phyloP scores from a whole-genome alignment of 2,113 vertebrate genomes.

The Dermatemys mawii region DNA sequence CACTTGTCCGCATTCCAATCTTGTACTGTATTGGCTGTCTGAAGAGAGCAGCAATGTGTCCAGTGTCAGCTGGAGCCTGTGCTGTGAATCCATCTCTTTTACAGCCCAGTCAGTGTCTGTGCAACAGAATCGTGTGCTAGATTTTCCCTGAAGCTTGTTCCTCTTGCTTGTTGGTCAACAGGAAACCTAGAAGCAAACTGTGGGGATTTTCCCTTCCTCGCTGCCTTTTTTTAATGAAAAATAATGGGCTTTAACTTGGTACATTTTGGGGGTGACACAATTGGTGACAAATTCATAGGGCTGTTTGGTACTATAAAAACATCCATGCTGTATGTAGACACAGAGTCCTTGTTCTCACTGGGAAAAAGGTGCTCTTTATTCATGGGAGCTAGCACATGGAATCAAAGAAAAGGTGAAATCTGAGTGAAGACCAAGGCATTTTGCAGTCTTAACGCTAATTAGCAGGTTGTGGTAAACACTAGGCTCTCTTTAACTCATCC shows the following conservation, averaged over 20 bases:
- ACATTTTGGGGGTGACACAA: background rate
- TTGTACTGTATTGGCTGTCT: background rate
- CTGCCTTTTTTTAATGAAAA: background rate
- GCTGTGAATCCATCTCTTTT: background rate
- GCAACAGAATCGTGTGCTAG: constrained; percentile 40
- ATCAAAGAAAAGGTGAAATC: background rate
- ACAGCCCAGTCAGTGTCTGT: background rate
- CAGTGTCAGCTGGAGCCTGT: constrained; percentile 60
- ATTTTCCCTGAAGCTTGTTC: constrained; percentile 31
- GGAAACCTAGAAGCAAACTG: background rate
- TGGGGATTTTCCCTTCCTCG: background rate
- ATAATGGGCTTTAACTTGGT: background rate
- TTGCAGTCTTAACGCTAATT: background rate
- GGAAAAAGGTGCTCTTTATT: accelerated
- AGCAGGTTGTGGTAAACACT: background rate
- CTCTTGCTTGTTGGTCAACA: background rate
- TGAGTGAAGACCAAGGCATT: background rate
- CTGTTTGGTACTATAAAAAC: background rate
- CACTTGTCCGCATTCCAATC: accelerated
- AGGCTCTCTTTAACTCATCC: background rate
- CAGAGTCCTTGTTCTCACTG: background rate
- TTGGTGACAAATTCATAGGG: background rate
- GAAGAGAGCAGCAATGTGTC: constrained; percentile 40
- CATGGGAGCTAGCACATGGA: background rate
- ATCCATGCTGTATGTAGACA: accelerated